Evolutionary conservation across 2,888 invertebrate genomes (phyloP), one percentile per base, ranked within the genome.

Genomic region (Cartodere bifasciata): DNA sequence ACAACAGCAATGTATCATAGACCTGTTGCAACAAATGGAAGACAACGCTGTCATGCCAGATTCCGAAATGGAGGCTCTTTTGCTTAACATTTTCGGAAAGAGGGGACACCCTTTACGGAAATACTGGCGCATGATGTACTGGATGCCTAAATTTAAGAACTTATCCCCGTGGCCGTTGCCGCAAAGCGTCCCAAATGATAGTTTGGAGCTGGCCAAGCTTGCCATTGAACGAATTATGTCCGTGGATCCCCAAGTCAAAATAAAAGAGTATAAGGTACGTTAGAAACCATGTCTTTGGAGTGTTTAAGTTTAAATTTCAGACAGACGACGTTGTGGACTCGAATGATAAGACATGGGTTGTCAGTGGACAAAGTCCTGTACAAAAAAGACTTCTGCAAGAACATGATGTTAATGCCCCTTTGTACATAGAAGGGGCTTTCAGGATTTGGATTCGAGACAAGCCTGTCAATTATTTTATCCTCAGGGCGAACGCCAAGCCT

Each of bases 61-160:
- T 56, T 66, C 70, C 34, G 91, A 95, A 60, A 73, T 87, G 65
- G 83, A 91, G 50, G 66, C 72, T 30, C 77, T 88, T 58, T 61
- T 98, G 5, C 49, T 80, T 2, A 84, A 82, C 48, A 72, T 81
- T 27, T 99, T 95, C 61, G 95, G 97, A 0, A 62, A 62, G 13
- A 64, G 75, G 40, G 83, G 83, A 1, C 68, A 70, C 49, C 81
- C 83, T 0, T 52, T 82, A 4, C 63, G 81, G 32, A 83, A 80
- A 49, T 80, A 68, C 49, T 78, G 81, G 78, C 65, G 82, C 7
- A 81, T 85, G 79, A 72, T 81, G 73, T 85, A 85, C 48, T 85
- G 84, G 85, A 78, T 83, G 78, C 92, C 95, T 0, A 98, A 97
- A 57, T 88, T 98, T 53, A 85, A 78, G 52, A 78, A 92, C 52